A percentile compares a stretch with the other conserved stretches of the same genome.
Evolutionary conservation across 30 jellyfish, hydroid and myxozoan genomes (phyloP).

Genomic region (Calvadosia cruxmelitensis): DNA sequence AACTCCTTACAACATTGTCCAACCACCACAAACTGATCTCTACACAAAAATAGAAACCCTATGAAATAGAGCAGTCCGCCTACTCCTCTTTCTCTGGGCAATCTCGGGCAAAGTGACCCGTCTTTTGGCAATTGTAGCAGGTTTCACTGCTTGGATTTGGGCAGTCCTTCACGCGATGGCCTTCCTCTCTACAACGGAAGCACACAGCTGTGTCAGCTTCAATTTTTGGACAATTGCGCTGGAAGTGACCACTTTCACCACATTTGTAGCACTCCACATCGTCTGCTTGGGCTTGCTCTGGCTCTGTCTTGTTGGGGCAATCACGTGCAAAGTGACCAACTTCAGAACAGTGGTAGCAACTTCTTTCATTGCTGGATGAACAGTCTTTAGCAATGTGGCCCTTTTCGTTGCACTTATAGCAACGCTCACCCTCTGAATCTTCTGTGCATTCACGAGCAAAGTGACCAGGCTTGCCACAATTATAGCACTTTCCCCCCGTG

Average conservation of each 20-base stretch:
- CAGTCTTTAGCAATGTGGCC: conserved; percentile 56
- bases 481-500: conserved; percentile 56
- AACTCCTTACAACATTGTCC: too few relatives aligned
- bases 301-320: conserved; percentile 30
- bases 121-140: conserved; percentile 67
- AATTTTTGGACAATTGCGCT: conserved; percentile 50
- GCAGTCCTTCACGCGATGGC: conserved; percentile 74
- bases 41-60: too few relatives aligned
- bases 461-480: conserved; percentile 71
- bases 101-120: conserved; percentile 85
- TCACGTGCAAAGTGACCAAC: conserved; percentile 88
- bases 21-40: too few relatives aligned
- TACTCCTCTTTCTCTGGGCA: conserved; percentile 40
- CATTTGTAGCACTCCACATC: conserved; percentile 52
- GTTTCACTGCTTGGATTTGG: conserved; percentile 4
- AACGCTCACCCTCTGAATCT: conserved; percentile 23
- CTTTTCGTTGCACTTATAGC: conserved; percentile 35
- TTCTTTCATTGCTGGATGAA: conserved; percentile 9
- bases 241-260: conserved; percentile 69
- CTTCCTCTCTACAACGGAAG: conserved; percentile 58
- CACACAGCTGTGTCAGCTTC: conserved; percentile 57
- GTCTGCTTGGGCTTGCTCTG: neutral
- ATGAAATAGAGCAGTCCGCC: too few relatives aligned
- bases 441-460: conserved; percentile 58
- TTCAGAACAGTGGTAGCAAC: conserved; percentile 60